Percentiles rank a stretch among this genome's conserved stretches.
These are phyloP conservation scores for Trichopria drosophilae DNA, from an alignment of 2,888 invertebrate species.

Conservation along the genomic window DNA sequence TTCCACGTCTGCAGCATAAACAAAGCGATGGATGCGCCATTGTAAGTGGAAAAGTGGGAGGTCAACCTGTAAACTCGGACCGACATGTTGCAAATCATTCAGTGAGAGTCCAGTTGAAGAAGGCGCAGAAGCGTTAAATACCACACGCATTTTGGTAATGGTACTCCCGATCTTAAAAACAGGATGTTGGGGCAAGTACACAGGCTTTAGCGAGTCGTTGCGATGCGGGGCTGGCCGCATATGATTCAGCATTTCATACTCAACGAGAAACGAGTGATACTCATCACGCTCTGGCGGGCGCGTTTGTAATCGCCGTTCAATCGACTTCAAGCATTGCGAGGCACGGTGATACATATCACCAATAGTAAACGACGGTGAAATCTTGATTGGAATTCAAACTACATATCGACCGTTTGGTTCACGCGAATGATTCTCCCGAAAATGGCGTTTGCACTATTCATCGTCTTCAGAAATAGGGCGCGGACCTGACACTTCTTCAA, in stretches of 20 bases:
- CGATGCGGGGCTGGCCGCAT: constrained; percentile 1
- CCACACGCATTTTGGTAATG: background rate
- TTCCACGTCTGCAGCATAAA: no score
- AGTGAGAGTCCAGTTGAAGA: background rate
- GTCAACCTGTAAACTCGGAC: constrained; percentile 3
- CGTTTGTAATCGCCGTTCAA: background rate
- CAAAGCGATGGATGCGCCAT: no score
- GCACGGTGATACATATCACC: background rate
- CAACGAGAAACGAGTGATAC: constrained; percentile 4
- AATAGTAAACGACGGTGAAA: background rate
- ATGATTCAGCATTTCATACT: background rate
- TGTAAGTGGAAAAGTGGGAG: background rate
- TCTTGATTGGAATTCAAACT: constrained; percentile 4
- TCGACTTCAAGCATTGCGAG: background rate
- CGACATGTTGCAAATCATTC: constrained; percentile 1
- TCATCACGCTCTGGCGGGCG: background rate
- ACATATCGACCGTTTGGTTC: constrained; percentile 6
- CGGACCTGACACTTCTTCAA: background rate
- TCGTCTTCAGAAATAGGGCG: background rate
- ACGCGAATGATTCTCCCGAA: no score
- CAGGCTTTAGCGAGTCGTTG: background rate
- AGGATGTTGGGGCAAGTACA: constrained; percentile 18
- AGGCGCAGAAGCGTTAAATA: background rate
- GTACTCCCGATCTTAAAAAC: background rate
- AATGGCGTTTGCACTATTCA: no score